Evolutionary conservation across 2,888 invertebrate species (phyloP).

Genomic region (Drosophila kuntzei): DNA sequence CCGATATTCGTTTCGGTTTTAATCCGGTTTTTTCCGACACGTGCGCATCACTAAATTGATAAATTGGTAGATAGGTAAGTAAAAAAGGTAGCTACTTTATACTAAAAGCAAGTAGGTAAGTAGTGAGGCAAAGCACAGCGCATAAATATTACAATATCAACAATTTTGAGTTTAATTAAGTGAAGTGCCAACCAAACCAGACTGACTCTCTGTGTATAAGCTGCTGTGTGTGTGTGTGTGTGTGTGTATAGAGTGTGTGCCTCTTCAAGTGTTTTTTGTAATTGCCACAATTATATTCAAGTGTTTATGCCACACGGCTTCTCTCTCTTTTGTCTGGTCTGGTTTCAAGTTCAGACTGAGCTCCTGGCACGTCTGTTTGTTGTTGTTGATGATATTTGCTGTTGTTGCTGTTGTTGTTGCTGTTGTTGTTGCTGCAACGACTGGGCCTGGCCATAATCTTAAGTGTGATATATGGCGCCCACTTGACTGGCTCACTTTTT

Average conservation of each 20-base stretch:
- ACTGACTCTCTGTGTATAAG: slow-evolving; percentile 4
- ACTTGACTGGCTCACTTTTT: slow-evolving; percentile 45
- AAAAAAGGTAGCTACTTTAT: not conserved
- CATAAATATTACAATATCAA: slow-evolving; percentile 61
- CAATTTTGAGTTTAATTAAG: slow-evolving; percentile 71
- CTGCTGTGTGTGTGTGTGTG: slow-evolving; percentile 1
- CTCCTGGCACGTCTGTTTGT: slow-evolving; percentile 22
- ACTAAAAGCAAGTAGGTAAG: slow-evolving; percentile 1
- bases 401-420: not conserved
- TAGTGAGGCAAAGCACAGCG: slow-evolving; percentile 20
- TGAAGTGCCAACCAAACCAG: slow-evolving; percentile 44
- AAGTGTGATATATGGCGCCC: slow-evolving; percentile 54
- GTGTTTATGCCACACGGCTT: slow-evolving; percentile 50
- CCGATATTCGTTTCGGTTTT: too few relatives aligned
- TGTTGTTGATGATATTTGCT: slow-evolving; percentile 9
- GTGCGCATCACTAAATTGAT: slow-evolving; percentile 3
- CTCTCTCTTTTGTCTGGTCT: slow-evolving; percentile 21
- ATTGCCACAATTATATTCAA: slow-evolving; percentile 71
- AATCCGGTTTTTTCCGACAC: too few relatives aligned
- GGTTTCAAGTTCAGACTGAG: slow-evolving; percentile 11
- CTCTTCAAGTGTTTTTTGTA: slow-evolving; percentile 47
- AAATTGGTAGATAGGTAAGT: not conserved
- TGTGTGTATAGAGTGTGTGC: slow-evolving; percentile 10
- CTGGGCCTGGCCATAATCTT: slow-evolving; percentile 46
- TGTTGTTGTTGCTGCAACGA: not conserved